These are phyloP conservation scores for Sylvia borin DNA, from an alignment of 2,797 vertebrate species.

Conservation along the genomic window DNA sequence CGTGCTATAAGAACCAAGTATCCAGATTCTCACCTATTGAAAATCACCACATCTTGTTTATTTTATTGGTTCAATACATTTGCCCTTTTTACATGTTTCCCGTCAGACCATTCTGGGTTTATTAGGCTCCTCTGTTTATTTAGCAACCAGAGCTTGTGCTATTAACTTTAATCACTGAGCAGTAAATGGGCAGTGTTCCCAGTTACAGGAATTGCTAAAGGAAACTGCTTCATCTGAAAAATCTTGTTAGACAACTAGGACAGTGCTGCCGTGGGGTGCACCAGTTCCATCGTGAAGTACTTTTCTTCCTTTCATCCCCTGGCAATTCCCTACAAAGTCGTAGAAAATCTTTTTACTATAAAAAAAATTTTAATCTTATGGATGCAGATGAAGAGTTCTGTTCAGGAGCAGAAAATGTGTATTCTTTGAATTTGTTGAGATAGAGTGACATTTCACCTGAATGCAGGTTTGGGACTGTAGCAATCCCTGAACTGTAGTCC, in stretches of 20 bases:
- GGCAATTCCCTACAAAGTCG: neutral
- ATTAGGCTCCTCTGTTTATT: slow-evolving; percentile 4
- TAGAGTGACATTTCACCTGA: neutral
- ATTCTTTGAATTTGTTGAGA: neutral
- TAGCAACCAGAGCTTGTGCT: neutral
- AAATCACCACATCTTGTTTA: neutral
- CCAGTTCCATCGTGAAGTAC: neutral
- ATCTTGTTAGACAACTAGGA: neutral
- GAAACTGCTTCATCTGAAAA: neutral
- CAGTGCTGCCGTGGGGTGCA: neutral
- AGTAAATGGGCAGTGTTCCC: neutral
- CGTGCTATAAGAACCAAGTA: neutral
- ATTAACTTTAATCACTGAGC: neutral
- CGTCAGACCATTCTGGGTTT: neutral
- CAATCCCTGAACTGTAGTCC: neutral
- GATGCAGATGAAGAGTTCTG: neutral
- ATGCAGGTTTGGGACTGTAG: neutral
- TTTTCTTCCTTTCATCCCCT: neutral
- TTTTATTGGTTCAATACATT: neutral
- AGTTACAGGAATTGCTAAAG: neutral
- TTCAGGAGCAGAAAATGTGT: neutral
- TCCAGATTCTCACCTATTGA: neutral
- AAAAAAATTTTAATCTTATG: neutral
- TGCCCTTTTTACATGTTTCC: neutral
- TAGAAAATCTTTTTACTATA: neutral